Conservation (phyloP, 2,888 invertebrate species). For the Pinctada fucata region DNA sequence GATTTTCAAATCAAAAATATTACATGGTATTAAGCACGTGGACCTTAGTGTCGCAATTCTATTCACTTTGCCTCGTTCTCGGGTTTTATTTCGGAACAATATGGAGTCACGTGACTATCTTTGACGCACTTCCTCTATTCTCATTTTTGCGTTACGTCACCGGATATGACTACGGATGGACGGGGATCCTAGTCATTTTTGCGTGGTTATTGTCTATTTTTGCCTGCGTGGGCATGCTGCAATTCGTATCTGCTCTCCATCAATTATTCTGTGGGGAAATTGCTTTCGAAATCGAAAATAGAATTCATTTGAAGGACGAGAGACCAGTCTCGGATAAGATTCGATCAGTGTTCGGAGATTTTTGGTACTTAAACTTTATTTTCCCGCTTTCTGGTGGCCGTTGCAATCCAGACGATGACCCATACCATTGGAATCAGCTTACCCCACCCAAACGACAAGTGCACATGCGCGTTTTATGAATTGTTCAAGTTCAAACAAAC, state of each 20-base stretch:
- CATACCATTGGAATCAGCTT: constrained; percentile 11
- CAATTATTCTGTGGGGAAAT: constrained; percentile 63
- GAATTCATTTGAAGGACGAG: constrained; percentile 60
- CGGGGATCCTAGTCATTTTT: constrained; percentile 52
- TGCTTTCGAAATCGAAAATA: constrained; percentile 65
- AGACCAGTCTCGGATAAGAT: constrained; percentile 52
- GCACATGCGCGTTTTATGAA: not conserved
- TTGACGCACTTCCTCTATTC: constrained; percentile 63
- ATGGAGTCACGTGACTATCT: constrained; percentile 44
- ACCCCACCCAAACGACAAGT: constrained; percentile 11
- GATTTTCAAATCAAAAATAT: constrained; percentile 69
- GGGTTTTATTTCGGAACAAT: constrained; percentile 33
- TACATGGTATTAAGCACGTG: constrained; percentile 70
- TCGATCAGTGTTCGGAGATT: constrained; percentile 63
- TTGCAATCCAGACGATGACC: constrained; percentile 14
- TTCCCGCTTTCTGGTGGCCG: constrained; percentile 54
- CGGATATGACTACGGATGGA: constrained; percentile 50
- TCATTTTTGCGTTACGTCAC: constrained; percentile 55
- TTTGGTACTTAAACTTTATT: constrained; percentile 65
- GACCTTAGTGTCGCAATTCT: constrained; percentile 56
- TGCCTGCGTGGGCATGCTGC: constrained; percentile 52
- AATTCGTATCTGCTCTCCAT: constrained; percentile 53
- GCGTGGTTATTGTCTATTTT: constrained; percentile 61
- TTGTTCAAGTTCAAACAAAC: too few relatives aligned
- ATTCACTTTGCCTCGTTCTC: constrained; percentile 52